These are phyloP conservation scores for Trichogramma dendrolimi DNA, from an alignment of 2,888 invertebrate genomes.

Conservation along the genomic window DNA sequence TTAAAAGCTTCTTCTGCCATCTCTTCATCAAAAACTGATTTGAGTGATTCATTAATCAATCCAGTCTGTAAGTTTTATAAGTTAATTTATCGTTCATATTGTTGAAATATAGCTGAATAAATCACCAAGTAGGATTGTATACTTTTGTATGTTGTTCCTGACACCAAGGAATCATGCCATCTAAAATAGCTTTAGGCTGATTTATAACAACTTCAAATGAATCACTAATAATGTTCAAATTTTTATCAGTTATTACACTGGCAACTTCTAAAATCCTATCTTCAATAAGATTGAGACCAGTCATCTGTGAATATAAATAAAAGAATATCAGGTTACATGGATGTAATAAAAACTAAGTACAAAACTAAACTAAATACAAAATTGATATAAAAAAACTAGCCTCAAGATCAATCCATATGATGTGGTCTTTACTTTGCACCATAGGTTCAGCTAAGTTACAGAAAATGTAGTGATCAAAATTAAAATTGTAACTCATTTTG, in stretches of 20 bases:
- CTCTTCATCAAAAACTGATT: constrained; percentile 62
- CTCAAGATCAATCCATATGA: constrained; percentile 77
- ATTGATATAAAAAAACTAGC: constrained; percentile 39
- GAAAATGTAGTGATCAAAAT: neutral
- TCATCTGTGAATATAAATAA: constrained; percentile 63
- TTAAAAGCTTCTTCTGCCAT: constrained; percentile 67
- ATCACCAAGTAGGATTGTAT: constrained; percentile 31
- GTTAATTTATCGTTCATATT: neutral
- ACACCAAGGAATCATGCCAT: constrained; percentile 84
- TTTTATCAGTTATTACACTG: constrained; percentile 78
- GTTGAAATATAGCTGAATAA: neutral
- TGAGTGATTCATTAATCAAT: constrained; percentile 67
- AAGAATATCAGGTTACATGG: neutral
- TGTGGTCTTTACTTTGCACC: constrained; percentile 33
- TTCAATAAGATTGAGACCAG: constrained; percentile 75
- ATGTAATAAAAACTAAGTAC: neutral
- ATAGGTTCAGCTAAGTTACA: constrained; percentile 2
- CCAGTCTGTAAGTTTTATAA: constrained; percentile 64
- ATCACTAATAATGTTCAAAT: constrained; percentile 73
- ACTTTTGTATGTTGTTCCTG: constrained; percentile 74
- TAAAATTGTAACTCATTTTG: neutral
- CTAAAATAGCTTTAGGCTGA: constrained; percentile 68
- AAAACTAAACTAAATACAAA: neutral
- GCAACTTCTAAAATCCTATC: constrained; percentile 87
- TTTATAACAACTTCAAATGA: constrained; percentile 75